Percentiles rank a stretch among this genome's conserved stretches.
phyloP scores from a whole-genome alignment of 1,140 invertebrate species.

The Drosophila albomicans region DNA sequence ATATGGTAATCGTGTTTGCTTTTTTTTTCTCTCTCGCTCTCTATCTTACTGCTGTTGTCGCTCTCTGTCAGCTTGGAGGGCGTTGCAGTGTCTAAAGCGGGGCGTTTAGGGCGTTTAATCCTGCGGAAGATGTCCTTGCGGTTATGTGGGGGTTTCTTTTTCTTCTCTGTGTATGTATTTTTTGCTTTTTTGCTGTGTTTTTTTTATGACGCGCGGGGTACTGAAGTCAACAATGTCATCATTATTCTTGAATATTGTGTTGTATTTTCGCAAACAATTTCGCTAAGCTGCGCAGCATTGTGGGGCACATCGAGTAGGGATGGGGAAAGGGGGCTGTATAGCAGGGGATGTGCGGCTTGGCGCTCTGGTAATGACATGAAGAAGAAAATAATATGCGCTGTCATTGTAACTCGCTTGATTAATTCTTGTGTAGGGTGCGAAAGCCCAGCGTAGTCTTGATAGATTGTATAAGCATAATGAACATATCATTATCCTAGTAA shows the following conservation, averaged over 20 bases:
- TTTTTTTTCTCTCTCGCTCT: conserved; percentile 30
- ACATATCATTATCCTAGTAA: background rate
- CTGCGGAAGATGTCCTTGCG: conserved; percentile 81
- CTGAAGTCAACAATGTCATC: conserved; percentile 84
- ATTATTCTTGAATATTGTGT: conserved; percentile 84
- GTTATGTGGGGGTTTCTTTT: conserved; percentile 55
- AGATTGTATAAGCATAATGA: background rate
- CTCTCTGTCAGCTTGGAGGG: conserved; percentile 47
- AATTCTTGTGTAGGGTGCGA: conserved; percentile 69
- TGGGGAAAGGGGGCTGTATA: background rate
- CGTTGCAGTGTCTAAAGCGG: conserved; percentile 79
- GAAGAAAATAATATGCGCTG: conserved; percentile 82
- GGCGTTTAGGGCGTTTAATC: conserved; percentile 83
- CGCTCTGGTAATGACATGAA: conserved; percentile 69
- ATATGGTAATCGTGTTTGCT: conserved; percentile 79
- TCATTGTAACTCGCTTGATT: conserved; percentile 83
- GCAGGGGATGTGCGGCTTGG: conserved; percentile 27
- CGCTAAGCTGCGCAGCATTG: conserved; percentile 74
- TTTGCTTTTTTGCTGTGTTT: background rate
- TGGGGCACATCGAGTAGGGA: background rate
- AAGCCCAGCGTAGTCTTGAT: background rate
- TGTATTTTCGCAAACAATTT: conserved; percentile 84
- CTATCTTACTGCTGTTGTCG: conserved; percentile 14
- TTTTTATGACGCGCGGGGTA: conserved; percentile 72
- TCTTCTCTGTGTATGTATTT: conserved; percentile 16